A percentile compares a stretch with the other conserved stretches of the same genome.
These are phyloP conservation scores for Halichoeres trimaculatus DNA, from an alignment of 2,113 vertebrate genomes.

Conservation along the genomic window DNA sequence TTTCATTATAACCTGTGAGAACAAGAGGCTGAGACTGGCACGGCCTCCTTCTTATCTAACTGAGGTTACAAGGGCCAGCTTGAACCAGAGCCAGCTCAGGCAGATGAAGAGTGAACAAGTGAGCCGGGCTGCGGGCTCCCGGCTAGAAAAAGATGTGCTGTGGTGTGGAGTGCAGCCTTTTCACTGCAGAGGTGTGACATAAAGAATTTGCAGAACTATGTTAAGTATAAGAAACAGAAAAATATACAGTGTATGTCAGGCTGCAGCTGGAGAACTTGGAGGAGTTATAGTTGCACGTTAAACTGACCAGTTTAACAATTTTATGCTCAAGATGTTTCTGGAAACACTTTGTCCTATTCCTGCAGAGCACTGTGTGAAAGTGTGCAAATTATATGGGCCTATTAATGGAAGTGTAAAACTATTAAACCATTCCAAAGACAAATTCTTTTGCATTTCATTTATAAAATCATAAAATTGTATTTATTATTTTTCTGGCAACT, in stretches of 20 bases:
- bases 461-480: too few relatives aligned
- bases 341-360: not conserved
- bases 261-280: constrained; percentile 22
- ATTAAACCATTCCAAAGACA: not conserved
- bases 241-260: not conserved
- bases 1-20: constrained; percentile 72
- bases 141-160: constrained; percentile 55
- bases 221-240: constrained; percentile 42
- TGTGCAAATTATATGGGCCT: not conserved
- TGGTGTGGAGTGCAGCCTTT: constrained; percentile 51
- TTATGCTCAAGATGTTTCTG: not conserved
- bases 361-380: not conserved
- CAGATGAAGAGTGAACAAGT: constrained; percentile 41
- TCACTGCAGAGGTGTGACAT: constrained; percentile 29
- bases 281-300: not conserved
- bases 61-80: constrained; percentile 45
- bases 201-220: constrained; percentile 59
- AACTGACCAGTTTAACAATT: not conserved
- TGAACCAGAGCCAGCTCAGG: constrained; percentile 29
- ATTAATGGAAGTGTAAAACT: not conserved
- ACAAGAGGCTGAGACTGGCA: constrained; percentile 55
- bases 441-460: not conserved
- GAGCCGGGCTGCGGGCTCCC: constrained; percentile 36
- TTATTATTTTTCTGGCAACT: too few relatives aligned
- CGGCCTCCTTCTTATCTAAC: constrained; percentile 57